These are phyloP conservation scores for Endotricha flammealis DNA, from an alignment of 2,888 invertebrate species.

Conservation along the genomic window DNA sequence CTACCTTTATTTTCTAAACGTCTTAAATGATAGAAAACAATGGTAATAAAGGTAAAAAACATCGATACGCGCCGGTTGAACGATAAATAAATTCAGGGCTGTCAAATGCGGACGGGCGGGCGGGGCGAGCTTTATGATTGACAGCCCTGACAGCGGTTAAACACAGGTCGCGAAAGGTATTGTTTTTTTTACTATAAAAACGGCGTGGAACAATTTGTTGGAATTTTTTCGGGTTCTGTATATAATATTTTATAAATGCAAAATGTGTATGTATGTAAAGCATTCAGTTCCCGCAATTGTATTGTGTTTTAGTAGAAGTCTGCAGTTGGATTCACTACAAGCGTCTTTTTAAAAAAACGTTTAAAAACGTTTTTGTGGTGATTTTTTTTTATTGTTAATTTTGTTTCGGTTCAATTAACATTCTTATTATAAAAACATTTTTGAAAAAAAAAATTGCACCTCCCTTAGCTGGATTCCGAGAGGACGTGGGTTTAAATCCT, in stretches of 20 bases:
- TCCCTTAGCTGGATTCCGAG: no score
- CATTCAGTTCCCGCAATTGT: no score
- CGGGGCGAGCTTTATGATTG: conserved; percentile 52
- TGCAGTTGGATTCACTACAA: no score
- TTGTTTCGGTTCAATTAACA: no score
- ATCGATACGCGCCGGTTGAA: conserved; percentile 8
- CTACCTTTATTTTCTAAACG: no score
- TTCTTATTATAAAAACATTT: no score
- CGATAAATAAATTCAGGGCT: conserved; percentile 32
- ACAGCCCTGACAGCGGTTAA: conserved; percentile 70
- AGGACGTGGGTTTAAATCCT: no score
- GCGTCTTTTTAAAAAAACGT: no score
- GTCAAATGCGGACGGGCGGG: conserved; percentile 39
- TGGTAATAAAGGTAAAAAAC: conserved; percentile 1
- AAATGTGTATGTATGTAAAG: no score
- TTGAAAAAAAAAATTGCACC: background rate
- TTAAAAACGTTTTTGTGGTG: no score
- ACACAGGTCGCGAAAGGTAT: conserved; percentile 70
- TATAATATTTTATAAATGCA: conserved; percentile 1
- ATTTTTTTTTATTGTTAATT: no score
- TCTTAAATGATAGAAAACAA: background rate
- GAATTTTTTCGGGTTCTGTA: conserved; percentile 37
- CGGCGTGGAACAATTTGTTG: conserved; percentile 24
- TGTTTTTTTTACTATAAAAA: conserved; percentile 32
- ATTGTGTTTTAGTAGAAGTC: no score